Conservation (phyloP, 2,888 invertebrate species). For the Stomorhina lunata region DNA sequence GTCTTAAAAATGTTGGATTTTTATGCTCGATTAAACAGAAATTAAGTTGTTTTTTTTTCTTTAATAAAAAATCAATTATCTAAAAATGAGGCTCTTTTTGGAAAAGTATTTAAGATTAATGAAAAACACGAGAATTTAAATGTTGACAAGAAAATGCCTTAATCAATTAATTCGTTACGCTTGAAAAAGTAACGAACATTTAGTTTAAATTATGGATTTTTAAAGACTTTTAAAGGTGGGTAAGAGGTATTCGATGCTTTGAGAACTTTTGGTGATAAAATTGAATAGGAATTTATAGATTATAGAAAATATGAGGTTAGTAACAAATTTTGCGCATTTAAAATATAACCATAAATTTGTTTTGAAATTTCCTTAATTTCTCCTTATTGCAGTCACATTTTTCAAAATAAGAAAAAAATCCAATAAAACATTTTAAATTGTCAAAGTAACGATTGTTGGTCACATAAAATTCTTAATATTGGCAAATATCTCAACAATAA, state of each 20-base stretch:
- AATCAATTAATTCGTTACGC: constrained; percentile 22
- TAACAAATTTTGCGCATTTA: no score
- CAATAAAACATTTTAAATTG: constrained; percentile 40
- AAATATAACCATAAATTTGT: no score
- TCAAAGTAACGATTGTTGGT: constrained; percentile 48
- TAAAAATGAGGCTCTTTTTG: background rate
- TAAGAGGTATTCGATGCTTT: no score
- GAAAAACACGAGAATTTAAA: background rate
- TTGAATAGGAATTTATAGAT: no score
- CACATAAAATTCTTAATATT: constrained; percentile 59
- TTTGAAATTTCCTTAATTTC: background rate
- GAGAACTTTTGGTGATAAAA: no score
- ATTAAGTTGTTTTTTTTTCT: background rate
- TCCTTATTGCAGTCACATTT: background rate
- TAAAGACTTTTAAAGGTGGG: background rate
- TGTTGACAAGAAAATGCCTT: background rate
- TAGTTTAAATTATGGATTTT: background rate
- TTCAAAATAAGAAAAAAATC: constrained; percentile 9
- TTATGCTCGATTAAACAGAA: background rate
- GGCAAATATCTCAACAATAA: constrained; percentile 48
- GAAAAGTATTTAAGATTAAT: background rate
- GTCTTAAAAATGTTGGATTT: no score
- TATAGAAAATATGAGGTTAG: no score
- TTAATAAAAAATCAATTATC: background rate
- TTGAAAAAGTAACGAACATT: background rate